Evolutionary conservation across 1,140 invertebrate species (phyloP), one percentile per base, ranked within the genome.

Genomic region (Macrocentrus cingulum): DNA sequence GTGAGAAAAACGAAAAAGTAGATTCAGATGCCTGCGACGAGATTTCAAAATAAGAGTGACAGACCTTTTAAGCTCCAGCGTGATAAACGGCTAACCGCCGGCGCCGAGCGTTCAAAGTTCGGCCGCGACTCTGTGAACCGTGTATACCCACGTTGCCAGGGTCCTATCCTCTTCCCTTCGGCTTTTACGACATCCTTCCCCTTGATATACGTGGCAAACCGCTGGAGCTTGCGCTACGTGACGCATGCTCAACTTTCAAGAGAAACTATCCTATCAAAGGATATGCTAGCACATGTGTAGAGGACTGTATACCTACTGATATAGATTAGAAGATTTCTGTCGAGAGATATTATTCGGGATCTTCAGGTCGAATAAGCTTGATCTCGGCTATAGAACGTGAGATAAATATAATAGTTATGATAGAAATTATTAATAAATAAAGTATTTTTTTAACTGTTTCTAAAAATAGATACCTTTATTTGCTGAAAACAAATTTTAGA

Each of bases 111-210:
- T 45, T 23, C 49, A 50, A 57, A 57, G 55, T 50, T 50, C 15
- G 45, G 41, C 36, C n/a, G n/a, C n/a, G n/a, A 37, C 16, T 48
- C 15, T 34, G 32, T 49, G 44, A 51, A 54, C 32, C 45, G 58
- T 55, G 52, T 55, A 60, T 55, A 37, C 50, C 13, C 9, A 13
- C 16, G 16, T 32, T 49, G 20, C 23, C 29, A 46, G 7, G 18
- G 13, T 3, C 46, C 19, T 34, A 11, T 34, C 29, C 11, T 34
- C 29, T 34, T 34, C 29, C 15, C 25, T 11, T 9, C 34, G 7
- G 50, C 50, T 41, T 59, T 59, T 59, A 53, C 57, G 57, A 53
- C 42, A 22, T 59, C 42, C 42, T 59, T 59, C 50, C 32, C 39
- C 15, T 53, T 42, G 13, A 25, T 18, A 49, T 49, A 34, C 13